Percentiles rank a stretch among this genome's conserved stretches.
These are phyloP conservation scores for Troilus luridus DNA, from an alignment of 2,888 invertebrate species.

Conservation along the genomic window DNA sequence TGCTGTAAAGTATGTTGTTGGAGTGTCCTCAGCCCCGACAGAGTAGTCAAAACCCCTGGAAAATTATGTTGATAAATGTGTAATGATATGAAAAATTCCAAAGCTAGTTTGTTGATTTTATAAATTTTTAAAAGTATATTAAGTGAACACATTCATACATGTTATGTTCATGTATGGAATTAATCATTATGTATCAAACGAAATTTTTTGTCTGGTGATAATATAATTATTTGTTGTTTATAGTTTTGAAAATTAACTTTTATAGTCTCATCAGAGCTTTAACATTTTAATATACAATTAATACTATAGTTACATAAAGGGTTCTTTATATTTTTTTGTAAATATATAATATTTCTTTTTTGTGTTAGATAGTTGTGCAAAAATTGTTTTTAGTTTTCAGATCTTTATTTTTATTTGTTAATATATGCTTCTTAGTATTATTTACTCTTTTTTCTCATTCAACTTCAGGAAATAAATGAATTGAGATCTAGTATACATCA, in stretches of 20 bases:
- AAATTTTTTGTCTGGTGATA: constrained; percentile 23
- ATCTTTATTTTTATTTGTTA: neutral
- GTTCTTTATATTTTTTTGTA: constrained; percentile 9
- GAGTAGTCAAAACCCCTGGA: constrained; percentile 43
- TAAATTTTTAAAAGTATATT: constrained; percentile 39
- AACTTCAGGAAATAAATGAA: neutral
- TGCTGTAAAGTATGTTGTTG: constrained; percentile 91
- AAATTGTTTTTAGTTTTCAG: constrained; percentile 5
- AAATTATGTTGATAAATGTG: constrained; percentile 35
- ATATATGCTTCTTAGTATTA: neutral
- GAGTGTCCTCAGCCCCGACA: constrained; percentile 52
- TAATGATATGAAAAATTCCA: constrained; percentile 26
- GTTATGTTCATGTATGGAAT: constrained; percentile 8
- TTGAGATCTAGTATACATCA: neutral
- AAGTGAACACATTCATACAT: constrained; percentile 13
- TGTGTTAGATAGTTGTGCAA: neutral
- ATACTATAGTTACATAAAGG: neutral
- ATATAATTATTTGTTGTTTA: constrained; percentile 17
- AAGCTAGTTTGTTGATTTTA: constrained; percentile 43
- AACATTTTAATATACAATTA: neutral
- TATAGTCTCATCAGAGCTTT: constrained; percentile 19
- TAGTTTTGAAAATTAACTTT: constrained; percentile 7
- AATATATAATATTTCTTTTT: neutral
- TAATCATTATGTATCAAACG: constrained; percentile 17
- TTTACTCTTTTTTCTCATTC: neutral